Evolutionary conservation across 1,140 invertebrate species (phyloP), one percentile per base, ranked within the genome.

Genomic region (Apis mellifera): DNA sequence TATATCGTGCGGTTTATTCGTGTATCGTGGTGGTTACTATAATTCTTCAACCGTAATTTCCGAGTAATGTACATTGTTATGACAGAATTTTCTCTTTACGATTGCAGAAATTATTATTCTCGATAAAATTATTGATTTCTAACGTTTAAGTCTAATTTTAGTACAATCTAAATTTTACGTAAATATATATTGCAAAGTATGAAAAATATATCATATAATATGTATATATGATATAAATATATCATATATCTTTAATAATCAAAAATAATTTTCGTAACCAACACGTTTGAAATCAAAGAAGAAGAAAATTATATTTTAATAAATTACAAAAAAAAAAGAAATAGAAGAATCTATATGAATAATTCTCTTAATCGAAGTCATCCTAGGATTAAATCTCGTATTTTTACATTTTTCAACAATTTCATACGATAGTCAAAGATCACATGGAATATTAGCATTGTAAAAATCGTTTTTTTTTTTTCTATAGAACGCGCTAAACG

Each of bases 401-500:
- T 11, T 9, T 32, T 5, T 50, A 32, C 17, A 75, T 19, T 64
- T 50, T 26, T 32, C n/a, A n/a, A 50, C 13, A 19, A 32, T 50
- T 50, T 69, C 23, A n/a, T 50, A n/a, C 23, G 42, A n/a, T 50
- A 50, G 12, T 57, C 54, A 23, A 72, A 32, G 19, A 32, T n/a
- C 57, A 26, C 12, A 60, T 19, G 17, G 19, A 48, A 2, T 50
- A 21, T 54, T 64, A 17, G 42, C 26, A 23, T 26, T 50, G 59
- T 73, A 74, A 80, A 80, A 73, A 80, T 74, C 12, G 54, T 70
- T 12, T 32, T 23, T 17, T 48, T 65, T 70, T 12, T 32, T 23
- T 17, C 66, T 65, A 55, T 54, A 9, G 42, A 50, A 69, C 69
- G 52, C 64, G 52, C n/a, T 57, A 57, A 69, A 59, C 11, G 42